Conservation (phyloP, 2,888 invertebrate species). For the Pasiphila rectangulata region DNA sequence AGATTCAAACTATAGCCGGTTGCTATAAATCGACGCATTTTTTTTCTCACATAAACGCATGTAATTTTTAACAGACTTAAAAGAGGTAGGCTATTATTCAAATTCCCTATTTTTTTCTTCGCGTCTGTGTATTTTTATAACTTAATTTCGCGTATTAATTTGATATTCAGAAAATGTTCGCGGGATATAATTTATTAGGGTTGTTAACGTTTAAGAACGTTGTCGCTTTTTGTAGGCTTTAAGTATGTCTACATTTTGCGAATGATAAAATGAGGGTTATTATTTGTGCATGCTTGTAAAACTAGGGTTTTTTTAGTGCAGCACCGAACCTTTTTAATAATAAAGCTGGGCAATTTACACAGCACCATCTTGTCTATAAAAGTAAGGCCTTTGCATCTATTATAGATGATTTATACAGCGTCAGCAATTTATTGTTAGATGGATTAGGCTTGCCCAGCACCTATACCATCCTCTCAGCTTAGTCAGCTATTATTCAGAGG, state of each 20-base stretch:
- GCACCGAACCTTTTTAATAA: no score
- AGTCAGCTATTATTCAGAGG: no score
- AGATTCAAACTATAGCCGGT: constrained; percentile 27
- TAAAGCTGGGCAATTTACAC: no score
- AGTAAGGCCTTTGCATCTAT: no score
- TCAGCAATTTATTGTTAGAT: no score
- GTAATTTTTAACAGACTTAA: constrained; percentile 35
- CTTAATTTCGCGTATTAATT: constrained; percentile 30
- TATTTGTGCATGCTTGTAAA: no score
- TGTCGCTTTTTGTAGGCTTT: constrained; percentile 1
- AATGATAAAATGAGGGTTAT: neutral
- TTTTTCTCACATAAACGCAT: constrained; percentile 31
- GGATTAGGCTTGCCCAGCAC: no score
- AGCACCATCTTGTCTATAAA: no score
- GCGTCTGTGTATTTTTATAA: constrained; percentile 25
- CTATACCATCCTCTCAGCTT: no score
- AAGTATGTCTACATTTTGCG: neutral
- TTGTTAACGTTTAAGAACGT: constrained; percentile 21
- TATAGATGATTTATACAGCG: no score
- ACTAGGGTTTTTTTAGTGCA: no score
- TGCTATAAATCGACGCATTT: constrained; percentile 42
- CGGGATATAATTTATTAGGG: constrained; percentile 24
- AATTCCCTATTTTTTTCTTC: constrained; percentile 32
- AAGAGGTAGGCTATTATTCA: constrained; percentile 21
- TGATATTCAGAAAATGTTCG: constrained; percentile 29